A percentile compares a stretch with the other conserved stretches of the same genome.
Conservation (phyloP, 1,140 invertebrate species). For the Scylla paramamosain region DNA sequence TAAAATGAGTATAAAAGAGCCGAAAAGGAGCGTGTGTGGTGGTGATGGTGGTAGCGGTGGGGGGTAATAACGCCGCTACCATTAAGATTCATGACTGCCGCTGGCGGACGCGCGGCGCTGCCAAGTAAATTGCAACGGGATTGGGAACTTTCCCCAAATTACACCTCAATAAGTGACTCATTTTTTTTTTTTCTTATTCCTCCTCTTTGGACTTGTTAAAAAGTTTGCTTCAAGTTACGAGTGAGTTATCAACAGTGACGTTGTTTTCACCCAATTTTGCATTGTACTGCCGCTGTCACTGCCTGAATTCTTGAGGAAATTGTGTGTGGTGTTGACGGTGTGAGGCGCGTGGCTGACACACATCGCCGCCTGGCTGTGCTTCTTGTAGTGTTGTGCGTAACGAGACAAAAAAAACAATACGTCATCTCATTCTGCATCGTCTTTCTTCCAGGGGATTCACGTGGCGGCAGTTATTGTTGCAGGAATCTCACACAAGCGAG, state of each 20-base stretch:
- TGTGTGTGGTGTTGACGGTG: not conserved
- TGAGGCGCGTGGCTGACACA: not conserved
- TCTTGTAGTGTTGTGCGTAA: no score
- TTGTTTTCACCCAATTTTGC: no score
- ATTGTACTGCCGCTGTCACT: no score
- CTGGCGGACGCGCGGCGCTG: not conserved
- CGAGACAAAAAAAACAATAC: no score
- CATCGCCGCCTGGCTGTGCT: no score
- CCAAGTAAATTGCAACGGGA: not conserved
- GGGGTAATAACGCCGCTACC: not conserved
- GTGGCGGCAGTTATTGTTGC: not conserved
- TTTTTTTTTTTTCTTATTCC: not conserved
- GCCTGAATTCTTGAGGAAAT: not conserved
- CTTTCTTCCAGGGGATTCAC: not conserved
- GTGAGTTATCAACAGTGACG: no score
- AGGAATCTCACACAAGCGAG: not conserved
- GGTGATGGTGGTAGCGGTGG: not conserved
- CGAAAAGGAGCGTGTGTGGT: not conserved
- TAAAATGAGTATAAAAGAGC: not conserved
- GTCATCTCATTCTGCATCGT: not conserved
- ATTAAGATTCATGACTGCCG: conserved; percentile 14
- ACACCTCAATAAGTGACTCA: not conserved
- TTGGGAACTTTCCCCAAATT: conserved; percentile 1
- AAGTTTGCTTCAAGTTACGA: no score
- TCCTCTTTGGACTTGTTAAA: no score